Evolutionary conservation across 2,797 vertebrate genomes (phyloP).

Genomic region (Echeneis naucrates): DNA sequence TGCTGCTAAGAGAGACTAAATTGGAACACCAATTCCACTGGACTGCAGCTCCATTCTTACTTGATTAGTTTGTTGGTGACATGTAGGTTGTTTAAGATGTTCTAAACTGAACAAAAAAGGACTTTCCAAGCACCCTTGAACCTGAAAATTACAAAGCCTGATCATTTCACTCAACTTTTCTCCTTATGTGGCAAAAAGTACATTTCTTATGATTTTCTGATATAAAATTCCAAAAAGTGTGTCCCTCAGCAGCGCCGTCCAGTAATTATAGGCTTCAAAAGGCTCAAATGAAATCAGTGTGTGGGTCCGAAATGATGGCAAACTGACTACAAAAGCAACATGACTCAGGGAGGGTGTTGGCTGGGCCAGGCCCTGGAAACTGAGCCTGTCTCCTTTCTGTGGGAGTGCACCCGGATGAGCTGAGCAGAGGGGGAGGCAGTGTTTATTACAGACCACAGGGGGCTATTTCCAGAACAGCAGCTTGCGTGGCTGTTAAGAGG

Average conservation of each 20-base stretch:
- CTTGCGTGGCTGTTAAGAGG: conserved; percentile 25
- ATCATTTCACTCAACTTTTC: not conserved
- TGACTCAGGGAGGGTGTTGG: conserved; percentile 54
- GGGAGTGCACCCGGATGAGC: conserved; percentile 19
- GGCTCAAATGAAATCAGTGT: conserved; percentile 24
- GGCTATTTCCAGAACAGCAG: conserved; percentile 50
- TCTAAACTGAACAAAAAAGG: not conserved
- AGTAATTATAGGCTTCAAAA: conserved; percentile 32
- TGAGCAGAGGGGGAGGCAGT: conserved; percentile 36
- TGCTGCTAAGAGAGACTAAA: conserved; percentile 12
- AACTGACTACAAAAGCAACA: conserved; percentile 51
- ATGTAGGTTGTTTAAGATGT: not conserved
- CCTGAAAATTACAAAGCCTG: conserved; percentile 1
- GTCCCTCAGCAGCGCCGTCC: conserved; percentile 1
- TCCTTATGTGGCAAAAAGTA: not conserved
- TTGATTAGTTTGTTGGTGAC: conserved; percentile 10
- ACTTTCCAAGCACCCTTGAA: conserved; percentile 29
- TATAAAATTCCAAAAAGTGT: conserved; percentile 9
- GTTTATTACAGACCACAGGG: conserved; percentile 48
- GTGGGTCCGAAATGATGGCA: conserved; percentile 37
- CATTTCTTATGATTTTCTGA: not conserved
- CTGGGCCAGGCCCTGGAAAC: conserved; percentile 50
- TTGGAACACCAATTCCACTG: conserved; percentile 31
- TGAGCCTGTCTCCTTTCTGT: conserved; percentile 30
- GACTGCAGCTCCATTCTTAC: not conserved